Evolutionary conservation across 64 coral and sea anemone species (phyloP).

Genomic region (Montipora foliosa): DNA sequence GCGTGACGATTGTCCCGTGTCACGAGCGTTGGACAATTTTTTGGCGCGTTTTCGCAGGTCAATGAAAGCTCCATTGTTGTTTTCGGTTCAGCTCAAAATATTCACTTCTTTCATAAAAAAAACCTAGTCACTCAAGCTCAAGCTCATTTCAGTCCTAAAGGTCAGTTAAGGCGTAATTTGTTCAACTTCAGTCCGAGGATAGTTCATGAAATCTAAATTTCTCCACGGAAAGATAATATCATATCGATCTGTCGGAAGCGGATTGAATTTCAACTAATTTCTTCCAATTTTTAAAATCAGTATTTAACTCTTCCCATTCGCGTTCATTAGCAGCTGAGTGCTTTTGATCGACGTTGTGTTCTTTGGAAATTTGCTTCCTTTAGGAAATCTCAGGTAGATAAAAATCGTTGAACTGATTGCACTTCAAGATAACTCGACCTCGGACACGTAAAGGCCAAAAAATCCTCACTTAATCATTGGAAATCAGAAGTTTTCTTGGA

Average conservation of each 20-base stretch:
- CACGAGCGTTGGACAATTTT: too few relatives aligned
- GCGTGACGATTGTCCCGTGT: too few relatives aligned
- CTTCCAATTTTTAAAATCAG: background rate
- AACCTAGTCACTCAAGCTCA: too few relatives aligned
- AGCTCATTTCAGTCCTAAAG: too few relatives aligned
- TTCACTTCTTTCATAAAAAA: too few relatives aligned
- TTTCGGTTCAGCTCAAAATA: too few relatives aligned
- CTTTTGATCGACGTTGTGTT: background rate
- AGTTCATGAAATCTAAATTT: background rate
- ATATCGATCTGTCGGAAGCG: background rate
- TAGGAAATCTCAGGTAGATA: background rate
- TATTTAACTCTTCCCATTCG: background rate
- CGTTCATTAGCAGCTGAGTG: background rate
- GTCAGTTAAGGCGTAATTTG: background rate
- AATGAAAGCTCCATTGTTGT: too few relatives aligned
- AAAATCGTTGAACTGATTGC: background rate
- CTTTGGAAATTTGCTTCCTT: background rate
- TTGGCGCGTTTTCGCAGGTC: too few relatives aligned
- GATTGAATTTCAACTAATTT: constrained; percentile 40
- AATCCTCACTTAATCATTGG: background rate
- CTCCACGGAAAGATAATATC: background rate
- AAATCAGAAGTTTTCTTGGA: background rate
- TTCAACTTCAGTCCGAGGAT: background rate
- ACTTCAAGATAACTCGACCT: too few relatives aligned
- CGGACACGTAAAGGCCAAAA: background rate